A percentile compares a stretch with the other conserved stretches of the same genome.
Evolutionary conservation across 2,113 vertebrate species (phyloP).

Genomic region (Chloroceryle aenea): DNA sequence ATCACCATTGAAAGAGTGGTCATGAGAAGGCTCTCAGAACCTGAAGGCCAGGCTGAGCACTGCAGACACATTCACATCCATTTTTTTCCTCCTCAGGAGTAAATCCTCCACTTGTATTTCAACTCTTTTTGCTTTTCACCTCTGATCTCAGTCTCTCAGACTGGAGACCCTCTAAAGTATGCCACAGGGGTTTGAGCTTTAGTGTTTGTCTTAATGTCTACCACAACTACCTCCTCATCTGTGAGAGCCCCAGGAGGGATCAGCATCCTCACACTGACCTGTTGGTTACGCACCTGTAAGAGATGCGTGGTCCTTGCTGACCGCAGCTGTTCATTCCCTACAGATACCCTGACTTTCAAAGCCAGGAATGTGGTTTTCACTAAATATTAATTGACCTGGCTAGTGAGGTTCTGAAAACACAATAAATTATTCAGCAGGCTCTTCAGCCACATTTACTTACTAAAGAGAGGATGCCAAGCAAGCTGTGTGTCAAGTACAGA

Average conservation of each 20-base stretch:
- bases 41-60: not conserved
- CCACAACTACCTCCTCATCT: not conserved
- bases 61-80: not conserved
- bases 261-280: not conserved
- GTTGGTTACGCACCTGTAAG: not conserved
- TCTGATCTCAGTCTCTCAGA: not conserved
- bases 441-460: not conserved
- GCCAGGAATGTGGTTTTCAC: not conserved
- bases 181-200: not conserved
- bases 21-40: not conserved
- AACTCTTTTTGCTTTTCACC: not conserved
- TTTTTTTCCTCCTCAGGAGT: not conserved
- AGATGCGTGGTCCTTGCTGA: fast-evolving
- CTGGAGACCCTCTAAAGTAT: not conserved
- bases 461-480: not conserved
- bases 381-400: not conserved
- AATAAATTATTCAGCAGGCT: not conserved
- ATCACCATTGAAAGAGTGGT: not conserved
- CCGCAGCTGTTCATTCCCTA: not conserved
- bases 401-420: not conserved
- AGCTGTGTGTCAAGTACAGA: not conserved
- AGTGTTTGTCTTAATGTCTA: not conserved
- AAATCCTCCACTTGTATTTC: not conserved
- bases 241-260: fast-evolving
- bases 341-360: not conserved